phyloP scores from a whole-genome alignment of 1,140 invertebrate genomes.

The Euwallacea similis region DNA sequence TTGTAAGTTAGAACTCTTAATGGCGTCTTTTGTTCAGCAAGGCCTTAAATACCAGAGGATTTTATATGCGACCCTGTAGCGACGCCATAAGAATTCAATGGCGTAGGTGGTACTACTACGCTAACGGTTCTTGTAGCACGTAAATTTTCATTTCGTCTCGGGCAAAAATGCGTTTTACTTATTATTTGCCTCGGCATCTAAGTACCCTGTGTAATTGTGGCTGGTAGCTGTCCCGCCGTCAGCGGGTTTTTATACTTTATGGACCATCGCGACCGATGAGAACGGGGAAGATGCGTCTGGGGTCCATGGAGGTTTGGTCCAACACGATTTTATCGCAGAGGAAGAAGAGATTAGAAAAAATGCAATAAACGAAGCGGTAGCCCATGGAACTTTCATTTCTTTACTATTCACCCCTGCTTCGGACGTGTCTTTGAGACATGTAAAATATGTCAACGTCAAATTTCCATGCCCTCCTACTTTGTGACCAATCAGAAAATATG shows the following conservation, averaged over 20 bases:
- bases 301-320: too few relatives aligned
- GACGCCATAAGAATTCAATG: conserved; percentile 33
- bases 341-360: too few relatives aligned
- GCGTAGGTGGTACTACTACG: conserved; percentile 41
- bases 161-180: conserved; percentile 29
- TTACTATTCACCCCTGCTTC: too few relatives aligned
- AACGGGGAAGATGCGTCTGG: too few relatives aligned
- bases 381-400: too few relatives aligned
- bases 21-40: conserved; percentile 44
- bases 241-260: conserved; percentile 20
- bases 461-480: too few relatives aligned
- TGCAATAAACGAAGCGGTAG: too few relatives aligned
- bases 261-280: conserved; percentile 3
- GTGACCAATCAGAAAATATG: too few relatives aligned
- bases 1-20: conserved; percentile 42
- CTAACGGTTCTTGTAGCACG: conserved; percentile 36
- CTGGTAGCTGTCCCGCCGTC: conserved; percentile 24
- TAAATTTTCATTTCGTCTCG: conserved; percentile 35
- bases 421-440: too few relatives aligned
- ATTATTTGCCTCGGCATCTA: conserved; percentile 20
- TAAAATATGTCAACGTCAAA: too few relatives aligned
- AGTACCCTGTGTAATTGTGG: conserved; percentile 31
- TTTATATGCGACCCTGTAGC: conserved; percentile 40
- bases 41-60: conserved; percentile 39
- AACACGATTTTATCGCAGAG: too few relatives aligned